These are phyloP conservation scores for Trissolcus brochymenae DNA, from an alignment of 2,888 invertebrate genomes.

Conservation along the genomic window DNA sequence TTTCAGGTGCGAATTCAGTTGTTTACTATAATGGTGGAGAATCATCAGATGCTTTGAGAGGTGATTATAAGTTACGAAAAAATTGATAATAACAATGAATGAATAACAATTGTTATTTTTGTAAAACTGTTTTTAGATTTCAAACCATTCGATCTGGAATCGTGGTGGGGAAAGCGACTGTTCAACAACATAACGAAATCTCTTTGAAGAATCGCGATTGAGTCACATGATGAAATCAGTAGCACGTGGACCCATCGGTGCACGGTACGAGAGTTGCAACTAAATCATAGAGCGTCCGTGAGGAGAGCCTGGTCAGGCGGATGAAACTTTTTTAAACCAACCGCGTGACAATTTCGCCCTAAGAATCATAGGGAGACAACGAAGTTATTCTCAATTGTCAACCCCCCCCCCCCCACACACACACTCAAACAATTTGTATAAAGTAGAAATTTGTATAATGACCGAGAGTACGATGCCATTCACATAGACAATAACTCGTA, in stretches of 20 bases:
- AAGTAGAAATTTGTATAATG: slow-evolving; percentile 19
- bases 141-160: slow-evolving; percentile 92
- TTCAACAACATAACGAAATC: slow-evolving; percentile 92
- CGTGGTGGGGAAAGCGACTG: slow-evolving; percentile 90
- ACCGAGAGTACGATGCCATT: slow-evolving; percentile 2
- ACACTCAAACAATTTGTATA: slow-evolving; percentile 21
- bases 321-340: slow-evolving; percentile 16
- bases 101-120: no score
- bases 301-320: slow-evolving; percentile 12
- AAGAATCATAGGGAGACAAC: not conserved
- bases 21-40: slow-evolving; percentile 86
- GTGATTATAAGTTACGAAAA: slow-evolving; percentile 60
- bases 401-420: no score
- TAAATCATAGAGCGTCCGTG: slow-evolving; percentile 28
- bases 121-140: slow-evolving; percentile 80
- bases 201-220: slow-evolving; percentile 71
- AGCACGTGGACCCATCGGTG: slow-evolving; percentile 23
- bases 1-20: slow-evolving; percentile 73
- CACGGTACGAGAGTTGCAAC: slow-evolving; percentile 28
- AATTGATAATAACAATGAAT: not conserved
- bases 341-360: slow-evolving; percentile 24
- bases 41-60: slow-evolving; percentile 82
- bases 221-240: slow-evolving; percentile 30
- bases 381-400: not conserved
- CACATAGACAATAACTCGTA: slow-evolving; percentile 31